Percentiles rank a stretch among this genome's conserved stretches.
Conservation (phyloP, 1,140 invertebrate genomes). For the Conopomorpha cramerella region DNA sequence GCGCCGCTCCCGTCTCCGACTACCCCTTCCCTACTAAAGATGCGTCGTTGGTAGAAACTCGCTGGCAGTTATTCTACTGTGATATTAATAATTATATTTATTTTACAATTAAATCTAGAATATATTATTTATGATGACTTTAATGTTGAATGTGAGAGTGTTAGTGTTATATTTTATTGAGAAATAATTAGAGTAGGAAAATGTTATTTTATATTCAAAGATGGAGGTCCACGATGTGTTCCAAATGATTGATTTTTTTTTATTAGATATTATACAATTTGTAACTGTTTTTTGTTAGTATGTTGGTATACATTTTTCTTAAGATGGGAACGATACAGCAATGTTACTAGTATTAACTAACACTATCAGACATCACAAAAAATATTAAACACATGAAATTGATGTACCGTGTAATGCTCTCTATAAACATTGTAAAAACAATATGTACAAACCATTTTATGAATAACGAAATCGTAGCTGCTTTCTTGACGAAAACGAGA, state of each 20-base stretch:
- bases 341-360: no score
- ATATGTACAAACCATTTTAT: no score
- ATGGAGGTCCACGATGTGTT: slow-evolving; percentile 44
- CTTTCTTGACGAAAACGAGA: no score
- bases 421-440: no score
- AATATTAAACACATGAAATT: no score
- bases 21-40: no score
- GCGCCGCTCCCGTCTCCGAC: no score
- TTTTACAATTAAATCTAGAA: slow-evolving; percentile 43
- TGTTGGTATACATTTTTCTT: slow-evolving; percentile 10
- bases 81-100: slow-evolving; percentile 57
- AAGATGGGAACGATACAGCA: no score
- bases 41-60: slow-evolving; percentile 19
- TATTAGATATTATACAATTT: slow-evolving; percentile 29
- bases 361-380: no score
- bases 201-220: slow-evolving; percentile 43
- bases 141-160: slow-evolving; percentile 34
- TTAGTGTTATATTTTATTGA: slow-evolving; percentile 35
- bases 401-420: no score
- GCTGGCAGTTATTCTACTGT: slow-evolving; percentile 55
- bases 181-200: slow-evolving; percentile 35
- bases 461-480: no score
- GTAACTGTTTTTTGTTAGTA: slow-evolving; percentile 27
- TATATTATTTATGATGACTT: slow-evolving; percentile 30
- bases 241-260: slow-evolving; percentile 41